Evolutionary conservation across 2,797 vertebrate genomes (phyloP), one percentile per base, ranked within the genome.

Genomic region (Craterocephalus amniculus): DNA sequence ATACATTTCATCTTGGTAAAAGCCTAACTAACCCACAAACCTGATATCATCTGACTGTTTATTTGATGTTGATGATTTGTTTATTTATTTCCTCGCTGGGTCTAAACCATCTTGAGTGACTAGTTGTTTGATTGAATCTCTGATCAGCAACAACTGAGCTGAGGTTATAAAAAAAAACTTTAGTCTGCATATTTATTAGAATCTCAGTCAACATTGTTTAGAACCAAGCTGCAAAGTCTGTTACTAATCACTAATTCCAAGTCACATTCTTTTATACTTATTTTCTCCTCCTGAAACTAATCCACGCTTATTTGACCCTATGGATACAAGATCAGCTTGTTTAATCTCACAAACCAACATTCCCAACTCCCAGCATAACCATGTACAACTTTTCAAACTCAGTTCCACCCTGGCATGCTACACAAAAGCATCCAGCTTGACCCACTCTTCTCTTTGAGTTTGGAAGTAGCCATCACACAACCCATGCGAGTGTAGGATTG

Each of bases 251-350:
- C 31, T 73, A 59, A 61, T 40, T 63, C 36, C 24, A 14, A 13
- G 4, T 70, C 57, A 57, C 56, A 57, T 60, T 81, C 62, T 57
- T 32, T 13, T 67, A 48, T 57, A 48, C 34, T 38, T 35, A 43
- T 60, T 45, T 67, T 65, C 16, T 54, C 56, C 73, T 67, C 62
- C 55, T 73, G 22, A 57, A 61, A 16, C 18, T 86, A 85, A 88
- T 87, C 74, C n/a, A n/a, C n/a, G n/a, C n/a, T n/a, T n/a, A n/a
- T n/a, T 73, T 51, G 68, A 31, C 84, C 70, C 70, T 81, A 81
- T 76, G 76, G 58, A 85, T 1, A 61, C 74, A 58, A 78, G 76
- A 80, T 85, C 76, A 83, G 79, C 85, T 89, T 84, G 70, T 54
- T 64, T 12, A 74, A 76, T 74, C 54, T 84, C 34, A 69, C 59